These are phyloP conservation scores for Chydorus sphaericus DNA, from an alignment of 2,888 invertebrate genomes.

Conservation along the genomic window DNA sequence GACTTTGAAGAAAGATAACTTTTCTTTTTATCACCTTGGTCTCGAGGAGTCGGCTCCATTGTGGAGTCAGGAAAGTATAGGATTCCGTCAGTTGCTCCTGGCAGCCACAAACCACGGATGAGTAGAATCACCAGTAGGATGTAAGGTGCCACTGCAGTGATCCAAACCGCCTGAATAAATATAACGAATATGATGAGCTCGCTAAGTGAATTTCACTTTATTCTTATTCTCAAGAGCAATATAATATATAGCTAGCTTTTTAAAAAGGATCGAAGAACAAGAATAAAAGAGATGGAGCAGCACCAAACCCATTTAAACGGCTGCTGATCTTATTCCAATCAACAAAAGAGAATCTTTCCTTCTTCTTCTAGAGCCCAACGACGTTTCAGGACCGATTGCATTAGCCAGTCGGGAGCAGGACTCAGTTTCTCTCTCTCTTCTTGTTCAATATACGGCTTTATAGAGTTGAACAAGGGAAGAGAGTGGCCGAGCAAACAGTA, in stretches of 20 bases:
- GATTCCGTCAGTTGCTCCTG: slow-evolving; percentile 72
- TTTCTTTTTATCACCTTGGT: too few species aligned
- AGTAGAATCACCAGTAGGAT: slow-evolving; percentile 73
- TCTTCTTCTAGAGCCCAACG: slow-evolving; percentile 1
- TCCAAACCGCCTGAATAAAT: slow-evolving; percentile 79
- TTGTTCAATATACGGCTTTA: background rate
- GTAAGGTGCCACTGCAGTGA: slow-evolving; percentile 86
- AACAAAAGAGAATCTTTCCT: slow-evolving; percentile 10
- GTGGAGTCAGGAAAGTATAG: slow-evolving; percentile 74
- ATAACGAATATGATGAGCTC: too few species aligned
- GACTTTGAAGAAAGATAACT: too few species aligned
- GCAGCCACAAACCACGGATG: slow-evolving; percentile 65
- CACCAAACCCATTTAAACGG: background rate
- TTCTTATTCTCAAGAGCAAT: background rate
- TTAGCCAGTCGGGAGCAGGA: background rate
- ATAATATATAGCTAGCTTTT: background rate
- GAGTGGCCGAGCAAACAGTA: background rate
- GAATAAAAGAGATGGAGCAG: background rate
- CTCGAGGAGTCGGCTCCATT: slow-evolving; percentile 69
- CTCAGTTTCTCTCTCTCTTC: too few species aligned
- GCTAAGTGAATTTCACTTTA: too few species aligned
- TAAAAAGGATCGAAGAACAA: background rate
- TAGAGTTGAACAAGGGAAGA: background rate
- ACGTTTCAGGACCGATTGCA: slow-evolving; percentile 11
- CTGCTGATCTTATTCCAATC: too few species aligned